A percentile compares a stretch with the other conserved stretches of the same genome.
phyloP scores from a whole-genome alignment of 2,113 vertebrate species.

The Nettapus auritus region DNA sequence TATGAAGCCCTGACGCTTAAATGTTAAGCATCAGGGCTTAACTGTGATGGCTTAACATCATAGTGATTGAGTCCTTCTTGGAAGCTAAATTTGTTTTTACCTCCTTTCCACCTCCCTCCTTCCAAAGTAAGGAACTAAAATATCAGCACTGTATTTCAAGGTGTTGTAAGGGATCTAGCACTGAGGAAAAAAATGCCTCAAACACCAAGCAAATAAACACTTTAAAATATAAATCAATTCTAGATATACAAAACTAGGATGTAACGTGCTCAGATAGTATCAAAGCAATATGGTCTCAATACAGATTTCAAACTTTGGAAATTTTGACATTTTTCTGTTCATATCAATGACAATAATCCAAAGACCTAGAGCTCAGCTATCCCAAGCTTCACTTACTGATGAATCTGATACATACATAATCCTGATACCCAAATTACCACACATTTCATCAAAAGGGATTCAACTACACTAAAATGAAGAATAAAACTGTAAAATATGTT shows the following conservation, averaged over 20 bases:
- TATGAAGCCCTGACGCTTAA: background rate
- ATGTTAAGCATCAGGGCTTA: background rate
- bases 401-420: background rate
- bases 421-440: background rate
- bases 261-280: background rate
- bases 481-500: background rate
- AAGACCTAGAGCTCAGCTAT: background rate
- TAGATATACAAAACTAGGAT: background rate
- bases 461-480: background rate
- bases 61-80: background rate
- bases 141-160: background rate
- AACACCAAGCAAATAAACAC: background rate
- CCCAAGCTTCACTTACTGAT: background rate
- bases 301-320: background rate
- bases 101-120: background rate
- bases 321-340: background rate
- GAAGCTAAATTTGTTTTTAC: background rate
- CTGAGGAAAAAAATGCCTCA: background rate
- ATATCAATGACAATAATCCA: background rate
- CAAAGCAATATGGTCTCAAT: background rate
- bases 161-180: background rate
- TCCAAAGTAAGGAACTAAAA: background rate
- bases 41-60: rapidly evolving
- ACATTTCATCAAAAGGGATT: background rate
- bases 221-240: background rate